These are phyloP conservation scores for Meles meles DNA, from an alignment of 2,113 vertebrate genomes.

Conservation along the genomic window DNA sequence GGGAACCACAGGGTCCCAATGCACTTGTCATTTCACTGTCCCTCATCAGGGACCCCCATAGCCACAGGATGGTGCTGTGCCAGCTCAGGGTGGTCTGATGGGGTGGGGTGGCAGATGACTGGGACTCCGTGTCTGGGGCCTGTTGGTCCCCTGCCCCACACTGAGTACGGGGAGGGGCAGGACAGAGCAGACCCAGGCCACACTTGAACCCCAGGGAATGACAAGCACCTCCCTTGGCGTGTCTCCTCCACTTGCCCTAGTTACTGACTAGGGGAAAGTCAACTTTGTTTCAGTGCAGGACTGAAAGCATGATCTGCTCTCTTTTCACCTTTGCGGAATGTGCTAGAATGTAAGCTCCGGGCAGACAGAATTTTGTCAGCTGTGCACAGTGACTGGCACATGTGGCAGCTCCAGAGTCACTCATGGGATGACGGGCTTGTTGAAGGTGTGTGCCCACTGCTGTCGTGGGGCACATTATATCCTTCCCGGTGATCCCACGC, in stretches of 20 bases:
- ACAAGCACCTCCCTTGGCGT: neutral
- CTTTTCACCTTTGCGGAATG: neutral
- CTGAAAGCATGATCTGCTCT: neutral
- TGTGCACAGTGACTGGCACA: neutral
- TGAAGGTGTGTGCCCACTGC: too few species aligned
- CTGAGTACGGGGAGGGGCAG: neutral
- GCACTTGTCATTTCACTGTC: neutral
- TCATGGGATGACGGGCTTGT: neutral
- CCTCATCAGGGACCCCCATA: neutral
- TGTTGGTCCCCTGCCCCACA: neutral
- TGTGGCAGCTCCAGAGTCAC: neutral
- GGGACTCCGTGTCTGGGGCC: neutral
- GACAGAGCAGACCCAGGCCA: neutral
- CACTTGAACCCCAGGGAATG: neutral
- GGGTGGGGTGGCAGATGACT: neutral
- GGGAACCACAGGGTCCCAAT: neutral
- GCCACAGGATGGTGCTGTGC: neutral
- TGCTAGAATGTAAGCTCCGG: neutral
- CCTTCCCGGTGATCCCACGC: fast-evolving
- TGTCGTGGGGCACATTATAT: neutral
- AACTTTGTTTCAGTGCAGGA: neutral
- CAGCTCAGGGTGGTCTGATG: neutral
- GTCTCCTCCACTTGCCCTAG: neutral
- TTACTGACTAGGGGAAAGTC: neutral
- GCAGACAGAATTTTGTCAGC: neutral